Conservation (phyloP, 2,888 invertebrate genomes). For the Brachyptera putata region DNA sequence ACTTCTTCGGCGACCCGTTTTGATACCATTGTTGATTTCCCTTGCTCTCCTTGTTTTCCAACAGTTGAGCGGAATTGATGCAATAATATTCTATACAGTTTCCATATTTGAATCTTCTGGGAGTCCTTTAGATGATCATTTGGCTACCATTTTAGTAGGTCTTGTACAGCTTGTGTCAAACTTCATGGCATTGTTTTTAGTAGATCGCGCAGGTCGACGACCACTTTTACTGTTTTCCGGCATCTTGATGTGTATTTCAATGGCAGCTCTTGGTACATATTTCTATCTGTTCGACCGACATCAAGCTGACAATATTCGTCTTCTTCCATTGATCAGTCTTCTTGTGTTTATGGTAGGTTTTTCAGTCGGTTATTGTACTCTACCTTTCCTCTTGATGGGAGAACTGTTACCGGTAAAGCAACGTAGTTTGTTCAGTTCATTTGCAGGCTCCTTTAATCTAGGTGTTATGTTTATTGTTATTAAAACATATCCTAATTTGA, state of each 20-base stretch:
- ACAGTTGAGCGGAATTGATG: conserved; percentile 57
- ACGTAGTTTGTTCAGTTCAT: conserved; percentile 52
- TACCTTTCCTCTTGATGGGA: conserved; percentile 58
- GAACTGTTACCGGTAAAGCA: conserved; percentile 58
- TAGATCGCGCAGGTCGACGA: conserved; percentile 58
- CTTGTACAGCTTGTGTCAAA: conserved; percentile 54
- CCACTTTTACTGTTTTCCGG: conserved; percentile 58
- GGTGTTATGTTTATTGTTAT: conserved; percentile 55
- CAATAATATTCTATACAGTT: conserved; percentile 56
- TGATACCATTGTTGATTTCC: conserved; percentile 49
- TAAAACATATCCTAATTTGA: conserved; percentile 49
- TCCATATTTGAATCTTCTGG: conserved; percentile 55
- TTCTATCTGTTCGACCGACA: conserved; percentile 47
- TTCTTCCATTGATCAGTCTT: conserved; percentile 53
- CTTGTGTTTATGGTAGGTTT: conserved; percentile 58
- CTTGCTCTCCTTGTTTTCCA: conserved; percentile 53
- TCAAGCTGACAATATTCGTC: conserved; percentile 36
- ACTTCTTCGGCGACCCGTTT: conserved; percentile 36
- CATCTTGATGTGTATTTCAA: conserved; percentile 50
- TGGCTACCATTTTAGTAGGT: conserved; percentile 54
- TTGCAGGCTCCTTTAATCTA: conserved; percentile 54
- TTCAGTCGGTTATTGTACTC: conserved; percentile 58
- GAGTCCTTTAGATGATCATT: conserved; percentile 50
- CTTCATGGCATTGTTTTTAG: conserved; percentile 50
- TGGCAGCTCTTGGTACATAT: conserved; percentile 52